Evolutionary conservation across 2,888 invertebrate species (phyloP), one percentile per base, ranked within the genome.

Genomic region (Drosophila meridionalis): DNA sequence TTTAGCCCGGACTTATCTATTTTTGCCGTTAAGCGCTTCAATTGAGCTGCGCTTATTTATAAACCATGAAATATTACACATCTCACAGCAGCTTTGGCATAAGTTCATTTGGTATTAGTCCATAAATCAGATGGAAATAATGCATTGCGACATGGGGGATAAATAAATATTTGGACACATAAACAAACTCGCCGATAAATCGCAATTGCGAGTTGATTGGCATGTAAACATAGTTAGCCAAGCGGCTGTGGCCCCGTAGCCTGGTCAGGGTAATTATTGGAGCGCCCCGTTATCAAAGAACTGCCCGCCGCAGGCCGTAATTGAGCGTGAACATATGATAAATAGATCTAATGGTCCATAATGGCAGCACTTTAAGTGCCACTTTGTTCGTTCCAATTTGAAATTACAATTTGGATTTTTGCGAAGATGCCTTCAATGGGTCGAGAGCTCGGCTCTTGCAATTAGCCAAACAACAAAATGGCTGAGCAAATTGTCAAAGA

Each of bases 401-500:
- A 53, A 56, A 64, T 60, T 53, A 43, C 40, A 62, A 60, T 71
- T 76, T 73, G 43, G 50, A 72, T 60, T 82, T 73, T 67, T 63
- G 80, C 28, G 82, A 78, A 76, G 80, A 74, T 65, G 74, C 53
- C 69, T 53, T 52, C 62, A 64, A 69, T 70, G 62, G 58, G 9
- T 45, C 38, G 9, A 38, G 53, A 34, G 68, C 58, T 30, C 48
- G 32, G 75, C 80, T 68, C 83, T 80, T 57, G 75, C 86, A 85
- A 87, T 89, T 85, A 87, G 76, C 86, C 62, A 42, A 65, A 75
- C 61, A 72, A 60, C 50, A 72, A 88, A 88, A 80, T 75, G 78
- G 74, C 68, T 73, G 63, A 58, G 68, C 58, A 76, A 76, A 89
- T 87, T 89, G 87, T 89, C 90, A 89, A 87, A 87, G 85, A 74